A percentile compares a stretch with the other conserved stretches of the same genome.
These are phyloP conservation scores for Eubucco bourcierii DNA, from an alignment of 2,113 vertebrate species.

Conservation along the genomic window DNA sequence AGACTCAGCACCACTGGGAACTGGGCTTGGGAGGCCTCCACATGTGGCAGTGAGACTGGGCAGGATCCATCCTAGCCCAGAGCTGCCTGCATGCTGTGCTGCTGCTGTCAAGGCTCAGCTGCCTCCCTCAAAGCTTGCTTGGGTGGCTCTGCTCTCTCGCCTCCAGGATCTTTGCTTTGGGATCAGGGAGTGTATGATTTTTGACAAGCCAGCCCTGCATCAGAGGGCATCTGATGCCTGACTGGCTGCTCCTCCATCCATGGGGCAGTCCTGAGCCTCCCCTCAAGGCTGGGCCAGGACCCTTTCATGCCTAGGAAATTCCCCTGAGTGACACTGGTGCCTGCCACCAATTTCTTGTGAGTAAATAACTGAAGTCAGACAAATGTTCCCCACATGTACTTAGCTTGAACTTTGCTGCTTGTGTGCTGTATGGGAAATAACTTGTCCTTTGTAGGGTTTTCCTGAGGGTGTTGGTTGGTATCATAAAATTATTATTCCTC, in stretches of 20 bases:
- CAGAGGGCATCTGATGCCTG: background rate
- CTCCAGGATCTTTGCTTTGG: background rate
- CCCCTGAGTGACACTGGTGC: background rate
- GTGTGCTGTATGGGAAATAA: background rate
- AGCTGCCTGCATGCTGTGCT: fast-evolving
- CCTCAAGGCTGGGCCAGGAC: background rate
- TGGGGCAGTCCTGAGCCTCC: background rate
- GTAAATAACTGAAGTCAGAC: background rate
- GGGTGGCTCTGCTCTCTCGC: background rate
- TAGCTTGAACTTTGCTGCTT: background rate
- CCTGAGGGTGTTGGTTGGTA: background rate
- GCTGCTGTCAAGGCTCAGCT: background rate
- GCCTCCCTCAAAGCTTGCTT: background rate
- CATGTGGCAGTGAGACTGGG: fast-evolving
- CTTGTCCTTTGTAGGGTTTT: background rate
- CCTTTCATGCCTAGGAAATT: background rate
- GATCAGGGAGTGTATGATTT: background rate
- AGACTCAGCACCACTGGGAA: background rate
- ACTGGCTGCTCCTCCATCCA: background rate
- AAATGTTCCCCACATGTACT: background rate
- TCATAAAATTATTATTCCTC: background rate
- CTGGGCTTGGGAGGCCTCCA: background rate
- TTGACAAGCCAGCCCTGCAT: background rate
- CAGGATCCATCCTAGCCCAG: background rate
- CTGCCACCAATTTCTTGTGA: background rate